Conservation (phyloP, 2,113 vertebrate genomes). For the Callospermophilus lateralis region DNA sequence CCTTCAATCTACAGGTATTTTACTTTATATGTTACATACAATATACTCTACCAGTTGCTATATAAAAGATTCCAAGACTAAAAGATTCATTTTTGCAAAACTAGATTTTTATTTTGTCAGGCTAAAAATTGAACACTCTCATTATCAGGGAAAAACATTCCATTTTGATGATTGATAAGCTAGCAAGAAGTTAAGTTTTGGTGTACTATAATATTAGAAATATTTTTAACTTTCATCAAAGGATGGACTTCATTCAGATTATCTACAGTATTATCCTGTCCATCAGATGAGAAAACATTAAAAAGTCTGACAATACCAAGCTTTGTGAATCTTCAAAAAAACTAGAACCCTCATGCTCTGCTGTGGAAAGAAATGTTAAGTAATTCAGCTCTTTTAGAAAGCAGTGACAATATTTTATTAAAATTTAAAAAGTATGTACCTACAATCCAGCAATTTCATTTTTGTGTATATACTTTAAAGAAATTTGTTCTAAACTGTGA, state of each 20-base stretch:
- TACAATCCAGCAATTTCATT: not conserved
- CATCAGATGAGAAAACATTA: not conserved
- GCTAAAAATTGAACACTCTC: not conserved
- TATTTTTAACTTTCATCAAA: slow-evolving; percentile 39
- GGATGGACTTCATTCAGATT: slow-evolving; percentile 26
- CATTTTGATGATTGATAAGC: slow-evolving; percentile 53
- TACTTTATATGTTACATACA: not conserved
- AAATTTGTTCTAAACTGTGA: slow-evolving; percentile 9
- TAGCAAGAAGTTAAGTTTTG: slow-evolving; percentile 48
- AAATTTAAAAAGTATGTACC: not conserved
- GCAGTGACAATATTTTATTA: slow-evolving; percentile 27
- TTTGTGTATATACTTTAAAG: not conserved
- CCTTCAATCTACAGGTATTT: not conserved
- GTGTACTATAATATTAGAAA: slow-evolving; percentile 11
- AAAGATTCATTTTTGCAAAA: slow-evolving; percentile 53
- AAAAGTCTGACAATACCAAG: not conserved
- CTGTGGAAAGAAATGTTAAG: not conserved
- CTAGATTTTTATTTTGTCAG: slow-evolving; percentile 42
- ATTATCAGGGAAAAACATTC: slow-evolving; percentile 45
- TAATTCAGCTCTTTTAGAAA: not conserved
- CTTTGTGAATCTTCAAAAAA: not conserved
- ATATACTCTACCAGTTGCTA: not conserved
- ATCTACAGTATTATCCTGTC: not conserved
- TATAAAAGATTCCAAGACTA: slow-evolving; percentile 19
- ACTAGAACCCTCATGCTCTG: not conserved